A percentile compares a stretch with the other conserved stretches of the same genome.
Evolutionary conservation across 2,113 vertebrate genomes (phyloP).

Genomic region (Centropristis striata): DNA sequence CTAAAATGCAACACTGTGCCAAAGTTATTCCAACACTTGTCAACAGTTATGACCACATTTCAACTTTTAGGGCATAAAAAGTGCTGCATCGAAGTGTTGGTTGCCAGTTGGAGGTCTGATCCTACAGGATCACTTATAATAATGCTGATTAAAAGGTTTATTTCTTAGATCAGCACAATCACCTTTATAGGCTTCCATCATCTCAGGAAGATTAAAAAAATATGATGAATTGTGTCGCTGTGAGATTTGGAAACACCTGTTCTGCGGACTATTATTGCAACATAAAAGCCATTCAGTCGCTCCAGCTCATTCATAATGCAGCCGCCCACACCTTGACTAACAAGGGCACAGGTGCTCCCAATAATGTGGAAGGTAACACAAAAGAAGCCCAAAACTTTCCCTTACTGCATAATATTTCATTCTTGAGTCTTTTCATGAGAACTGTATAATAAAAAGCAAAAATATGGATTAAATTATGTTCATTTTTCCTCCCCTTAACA

Average conservation of each 20-base stretch:
- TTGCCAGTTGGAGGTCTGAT: neutral
- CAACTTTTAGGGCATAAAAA: neutral
- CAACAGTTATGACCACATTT: neutral
- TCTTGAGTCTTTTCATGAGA: neutral
- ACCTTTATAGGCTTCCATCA: neutral
- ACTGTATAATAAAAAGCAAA: neutral
- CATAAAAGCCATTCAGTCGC: neutral
- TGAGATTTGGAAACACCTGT: neutral
- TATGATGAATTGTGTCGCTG: neutral
- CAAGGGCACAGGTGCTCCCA: neutral
- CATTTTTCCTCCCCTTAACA: accelerated
- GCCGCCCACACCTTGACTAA: neutral
- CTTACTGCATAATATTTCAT: neutral
- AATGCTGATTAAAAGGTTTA: neutral
- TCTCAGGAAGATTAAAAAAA: neutral
- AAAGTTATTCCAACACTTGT: neutral
- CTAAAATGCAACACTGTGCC: neutral
- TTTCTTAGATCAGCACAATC: neutral
- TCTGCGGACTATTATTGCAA: neutral
- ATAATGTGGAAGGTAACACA: neutral
- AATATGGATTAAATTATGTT: too few species aligned
- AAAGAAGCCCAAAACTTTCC: neutral
- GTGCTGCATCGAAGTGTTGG: neutral
- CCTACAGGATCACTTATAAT: neutral
- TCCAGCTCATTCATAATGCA: slow-evolving; percentile 1